Conservation (phyloP, 2,888 invertebrate genomes). For the Steromphala cineraria region DNA sequence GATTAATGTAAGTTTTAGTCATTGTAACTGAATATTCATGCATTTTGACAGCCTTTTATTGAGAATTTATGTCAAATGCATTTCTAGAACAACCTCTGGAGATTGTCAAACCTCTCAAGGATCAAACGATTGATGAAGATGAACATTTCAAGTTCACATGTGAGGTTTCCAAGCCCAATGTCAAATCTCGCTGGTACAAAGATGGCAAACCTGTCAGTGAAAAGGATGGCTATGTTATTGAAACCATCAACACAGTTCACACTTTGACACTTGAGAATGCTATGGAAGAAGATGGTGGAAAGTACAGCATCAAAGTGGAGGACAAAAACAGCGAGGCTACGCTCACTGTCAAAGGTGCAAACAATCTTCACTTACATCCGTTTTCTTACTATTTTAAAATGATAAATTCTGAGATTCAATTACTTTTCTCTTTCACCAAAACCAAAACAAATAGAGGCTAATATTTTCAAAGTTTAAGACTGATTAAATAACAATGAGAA, state of each 20-base stretch:
- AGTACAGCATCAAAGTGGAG: constrained; percentile 52
- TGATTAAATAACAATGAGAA: too few species aligned
- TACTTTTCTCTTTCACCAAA: too few species aligned
- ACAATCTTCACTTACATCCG: not conserved
- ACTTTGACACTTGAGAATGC: constrained; percentile 53
- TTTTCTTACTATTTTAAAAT: too few species aligned
- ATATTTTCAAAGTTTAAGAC: too few species aligned
- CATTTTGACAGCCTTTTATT: too few species aligned
- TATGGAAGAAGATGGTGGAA: constrained; percentile 61
- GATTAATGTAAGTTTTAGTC: too few species aligned
- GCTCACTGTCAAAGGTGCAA: constrained; percentile 60
- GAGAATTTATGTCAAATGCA: not conserved
- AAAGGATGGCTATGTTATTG: constrained; percentile 87
- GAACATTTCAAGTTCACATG: constrained; percentile 51
- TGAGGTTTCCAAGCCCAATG: constrained; percentile 59
- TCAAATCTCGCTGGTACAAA: constrained; percentile 55
- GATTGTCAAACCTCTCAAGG: constrained; percentile 49
- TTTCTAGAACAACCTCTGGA: constrained; percentile 45
- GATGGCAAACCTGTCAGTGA: constrained; percentile 77
- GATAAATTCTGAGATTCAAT: too few species aligned
- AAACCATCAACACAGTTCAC: constrained; percentile 71
- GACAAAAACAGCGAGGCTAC: constrained; percentile 56
- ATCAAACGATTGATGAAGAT: constrained; percentile 49
- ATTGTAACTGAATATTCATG: too few species aligned
- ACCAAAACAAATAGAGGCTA: too few species aligned